Base-by-base conservation (phyloP, 1,140 invertebrate genomes). In the Magallana ariakensis region DNA sequence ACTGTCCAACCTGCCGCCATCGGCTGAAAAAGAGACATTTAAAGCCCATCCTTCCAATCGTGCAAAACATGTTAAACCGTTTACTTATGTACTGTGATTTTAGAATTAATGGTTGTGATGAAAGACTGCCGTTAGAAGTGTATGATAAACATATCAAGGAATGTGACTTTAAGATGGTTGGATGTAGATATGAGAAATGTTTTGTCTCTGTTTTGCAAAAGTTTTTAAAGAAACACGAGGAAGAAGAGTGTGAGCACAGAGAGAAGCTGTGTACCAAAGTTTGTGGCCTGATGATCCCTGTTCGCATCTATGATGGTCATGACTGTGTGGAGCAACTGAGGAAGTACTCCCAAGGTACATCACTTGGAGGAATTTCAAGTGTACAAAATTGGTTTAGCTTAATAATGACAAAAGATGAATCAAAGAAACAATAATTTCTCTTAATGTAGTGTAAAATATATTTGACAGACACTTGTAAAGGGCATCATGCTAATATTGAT, bases 51-150 rank as follows among this genome's bases (percentile, higher is more conserved):
- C 86, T 93, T 1, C 93, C 92, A 26, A 88, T 94, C 10, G 92
- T 94, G 0, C 91, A 91, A 85, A 94, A 93, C 83, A 91, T 94
- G 91, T 84, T 94, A 5, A 94, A 94, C 84, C 89, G 89, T 70
- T 85, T 93, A 11, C 84, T 88, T 11, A 90, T 92, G 90, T 85
- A 75, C 16, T 93, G 92, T 84, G 89, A 90, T 55, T 90, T 89
- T 83, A 80, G 75, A 53, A 85, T 84, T n/a, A 89, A 88, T 88
- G 92, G 92, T 11, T 93, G 92, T 83, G n/a, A 81, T 11, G 57
- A 89, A 70, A 84, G 80, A 84, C 70, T 92, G 11, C n/a, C 86
- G 6, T 83, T 91, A 80, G 92, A 92, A 70, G 55, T 85, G 46
- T 92, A 91, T 85, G 53, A 89, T 22, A 84, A 53, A 15, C 91